These are phyloP conservation scores for Eclectus roratus DNA, from an alignment of 2,113 vertebrate species.

Conservation along the genomic window DNA sequence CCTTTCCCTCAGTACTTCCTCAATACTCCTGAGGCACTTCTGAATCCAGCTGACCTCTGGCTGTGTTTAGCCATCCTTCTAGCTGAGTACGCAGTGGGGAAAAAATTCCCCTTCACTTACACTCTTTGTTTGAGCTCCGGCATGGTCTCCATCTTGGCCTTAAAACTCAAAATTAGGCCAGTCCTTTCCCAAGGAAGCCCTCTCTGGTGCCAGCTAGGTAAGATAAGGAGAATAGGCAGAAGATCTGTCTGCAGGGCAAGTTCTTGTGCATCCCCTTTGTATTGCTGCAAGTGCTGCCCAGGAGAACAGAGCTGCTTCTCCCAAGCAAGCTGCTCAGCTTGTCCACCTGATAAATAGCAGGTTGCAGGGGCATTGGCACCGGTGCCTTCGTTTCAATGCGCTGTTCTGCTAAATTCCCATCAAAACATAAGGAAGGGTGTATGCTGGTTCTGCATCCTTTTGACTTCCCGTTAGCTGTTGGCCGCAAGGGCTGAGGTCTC, in stretches of 20 bases:
- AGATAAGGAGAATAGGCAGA: not conserved
- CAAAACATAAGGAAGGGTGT: not conserved
- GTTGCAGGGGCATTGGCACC: not conserved
- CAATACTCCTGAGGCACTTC: not conserved
- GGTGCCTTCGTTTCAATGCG: not conserved
- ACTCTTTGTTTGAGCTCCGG: not conserved
- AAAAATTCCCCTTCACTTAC: not conserved
- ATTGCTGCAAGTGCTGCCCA: not conserved
- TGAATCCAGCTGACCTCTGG: not conserved
- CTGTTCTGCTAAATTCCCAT: not conserved
- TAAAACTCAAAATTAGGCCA: not conserved
- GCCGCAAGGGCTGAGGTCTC: not conserved
- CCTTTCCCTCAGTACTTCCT: not conserved
- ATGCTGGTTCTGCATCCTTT: not conserved
- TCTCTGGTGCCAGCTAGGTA: not conserved
- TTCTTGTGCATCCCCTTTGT: not conserved
- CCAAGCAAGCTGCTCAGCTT: not conserved
- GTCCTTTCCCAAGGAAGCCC: not conserved
- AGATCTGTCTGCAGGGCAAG: not conserved
- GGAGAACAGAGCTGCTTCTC: not conserved
- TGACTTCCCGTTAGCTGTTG: not conserved
- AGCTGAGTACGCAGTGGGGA: not conserved
- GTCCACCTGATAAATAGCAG: not conserved
- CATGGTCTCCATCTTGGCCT: not conserved
- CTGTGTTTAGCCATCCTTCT: not conserved